Conservation (phyloP, 1,140 invertebrate species). For the Eubasilissa regina region DNA sequence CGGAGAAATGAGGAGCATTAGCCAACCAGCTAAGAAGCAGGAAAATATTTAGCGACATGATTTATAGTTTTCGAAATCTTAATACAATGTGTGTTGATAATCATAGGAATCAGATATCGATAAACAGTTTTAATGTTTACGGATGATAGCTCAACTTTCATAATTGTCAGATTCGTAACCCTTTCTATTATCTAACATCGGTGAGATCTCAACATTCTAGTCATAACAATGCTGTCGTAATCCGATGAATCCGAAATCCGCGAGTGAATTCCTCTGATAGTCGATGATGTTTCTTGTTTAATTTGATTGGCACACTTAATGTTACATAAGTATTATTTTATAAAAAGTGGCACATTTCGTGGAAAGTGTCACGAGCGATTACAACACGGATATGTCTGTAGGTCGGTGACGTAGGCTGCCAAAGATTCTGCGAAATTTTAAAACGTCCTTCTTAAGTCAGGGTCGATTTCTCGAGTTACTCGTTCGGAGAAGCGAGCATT, state of each 20-base stretch:
- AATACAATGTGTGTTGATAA: no score
- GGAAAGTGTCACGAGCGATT: constrained; percentile 20
- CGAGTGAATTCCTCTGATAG: not conserved
- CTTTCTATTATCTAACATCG: constrained; percentile 1
- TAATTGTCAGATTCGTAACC: no score
- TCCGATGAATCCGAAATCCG: constrained; percentile 8
- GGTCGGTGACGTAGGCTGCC: not conserved
- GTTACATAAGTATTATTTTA: constrained; percentile 5
- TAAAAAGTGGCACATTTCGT: constrained; percentile 3
- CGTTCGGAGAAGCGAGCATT: no score
- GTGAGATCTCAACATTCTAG: not conserved
- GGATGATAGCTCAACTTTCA: no score
- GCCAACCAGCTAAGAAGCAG: no score
- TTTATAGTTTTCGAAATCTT: no score
- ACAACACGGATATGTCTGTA: constrained; percentile 13
- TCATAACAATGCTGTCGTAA: constrained; percentile 3
- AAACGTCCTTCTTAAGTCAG: not conserved
- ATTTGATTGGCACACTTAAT: constrained; percentile 17
- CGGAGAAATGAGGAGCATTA: no score
- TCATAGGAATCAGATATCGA: no score
- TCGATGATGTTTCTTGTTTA: not conserved
- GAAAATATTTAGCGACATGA: no score
- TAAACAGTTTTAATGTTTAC: no score
- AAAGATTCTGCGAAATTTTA: not conserved
- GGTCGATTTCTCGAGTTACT: no score